Base-by-base conservation (phyloP, 1,140 invertebrate species). In the Aplysia californica region DNA sequence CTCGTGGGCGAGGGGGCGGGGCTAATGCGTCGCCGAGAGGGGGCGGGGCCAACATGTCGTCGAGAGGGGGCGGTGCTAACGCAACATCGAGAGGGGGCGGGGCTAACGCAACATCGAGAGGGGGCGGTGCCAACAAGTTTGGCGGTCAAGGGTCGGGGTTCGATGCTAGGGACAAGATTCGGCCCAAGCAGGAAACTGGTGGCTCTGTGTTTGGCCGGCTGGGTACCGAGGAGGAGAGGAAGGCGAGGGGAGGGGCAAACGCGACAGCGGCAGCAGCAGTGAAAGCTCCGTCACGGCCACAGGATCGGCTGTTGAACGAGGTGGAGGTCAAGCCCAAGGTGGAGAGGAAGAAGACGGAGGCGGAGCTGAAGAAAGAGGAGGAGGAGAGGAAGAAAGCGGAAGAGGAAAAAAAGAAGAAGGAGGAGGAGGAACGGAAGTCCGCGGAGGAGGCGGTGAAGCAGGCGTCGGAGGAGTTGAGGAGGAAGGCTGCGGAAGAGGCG, bases 221-320 rank as follows among this genome's bases (percentile, higher is more conserved):
- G 39, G 2, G 33, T 26, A 3, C 20, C 5, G 39, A 18, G 20
- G n/a, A 65, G 33, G 39, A 65, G 3, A 65, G 20, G 23, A 3
- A n/a, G 5, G 5, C 4, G 21, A 6, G 23, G 21, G 39, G 39
- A 21, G 20, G 5, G 39, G 20, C 61, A 36, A 36, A 65, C 20
- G 15, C 61, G 23, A 36, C 5, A 36, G 39, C 20, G 39, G 39
- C 36, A 26, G 66, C 39, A 29, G 39, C 44, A 44, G 31, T 68
- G 31, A 71, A 73, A 41, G 70, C 72, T 33, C 72, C 72, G 29
- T 41, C 61, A 3, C 26, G 41, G 20, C 72, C 72, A 29, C 59
- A 75, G n/a, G 59, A 75, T 31, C 44, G 31, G 26, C 39, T 75
- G 10, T 44, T 75, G 29, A 75, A 75, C 55, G 72, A 75, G 55